phyloP scores from a whole-genome alignment of 2,797 vertebrate genomes.

The Todus mexicanus region DNA sequence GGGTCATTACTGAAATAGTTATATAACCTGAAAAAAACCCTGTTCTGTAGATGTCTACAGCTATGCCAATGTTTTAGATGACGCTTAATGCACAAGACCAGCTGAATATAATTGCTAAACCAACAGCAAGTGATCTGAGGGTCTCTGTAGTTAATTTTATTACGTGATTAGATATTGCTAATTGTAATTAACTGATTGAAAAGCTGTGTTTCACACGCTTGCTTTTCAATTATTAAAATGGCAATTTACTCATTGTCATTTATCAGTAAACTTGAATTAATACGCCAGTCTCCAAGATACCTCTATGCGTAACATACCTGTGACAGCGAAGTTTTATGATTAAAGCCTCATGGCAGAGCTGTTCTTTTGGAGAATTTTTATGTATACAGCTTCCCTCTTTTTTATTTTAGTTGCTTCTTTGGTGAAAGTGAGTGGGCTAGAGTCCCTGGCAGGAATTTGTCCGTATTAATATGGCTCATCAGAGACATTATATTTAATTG shows the following conservation, averaged over 20 bases:
- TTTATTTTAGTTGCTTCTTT: conserved; percentile 45
- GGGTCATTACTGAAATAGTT: not conserved
- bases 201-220: not conserved
- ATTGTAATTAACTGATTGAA: conserved; percentile 58
- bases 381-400: conserved; percentile 3
- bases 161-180: conserved; percentile 40
- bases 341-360: conserved; percentile 2
- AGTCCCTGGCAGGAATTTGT: conserved; percentile 77
- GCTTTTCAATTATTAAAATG: conserved; percentile 56
- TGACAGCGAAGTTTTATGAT: not conserved
- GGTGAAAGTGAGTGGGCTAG: conserved; percentile 60
- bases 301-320: not conserved
- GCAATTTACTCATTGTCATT: not conserved
- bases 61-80: not conserved
- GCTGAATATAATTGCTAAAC: not conserved
- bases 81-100: not conserved
- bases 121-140: not conserved
- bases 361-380: conserved; percentile 1
- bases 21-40: not conserved
- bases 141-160: conserved; percentile 39
- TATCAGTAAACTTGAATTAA: not conserved
- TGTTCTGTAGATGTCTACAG: not conserved
- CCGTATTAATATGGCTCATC: conserved; percentile 78
- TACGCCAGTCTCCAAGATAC: not conserved
- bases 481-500: conserved; percentile 87